These are phyloP conservation scores for Limosa lapponica DNA, from an alignment of 2,797 vertebrate species.

Conservation along the genomic window DNA sequence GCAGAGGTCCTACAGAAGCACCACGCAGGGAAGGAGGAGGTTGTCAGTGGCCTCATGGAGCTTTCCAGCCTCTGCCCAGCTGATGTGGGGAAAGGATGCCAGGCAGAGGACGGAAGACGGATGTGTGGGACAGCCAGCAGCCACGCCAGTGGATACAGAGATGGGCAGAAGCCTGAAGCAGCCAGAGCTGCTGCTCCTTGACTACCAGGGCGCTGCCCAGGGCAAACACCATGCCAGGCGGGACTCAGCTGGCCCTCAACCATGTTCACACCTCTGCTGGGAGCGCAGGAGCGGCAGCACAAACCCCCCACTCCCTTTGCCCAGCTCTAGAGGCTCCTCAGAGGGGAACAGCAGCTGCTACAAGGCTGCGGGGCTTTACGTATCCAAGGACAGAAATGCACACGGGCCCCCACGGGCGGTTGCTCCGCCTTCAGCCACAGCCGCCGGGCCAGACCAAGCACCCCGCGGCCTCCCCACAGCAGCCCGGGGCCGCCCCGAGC, in stretches of 20 bases:
- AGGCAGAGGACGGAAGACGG: fast-evolving
- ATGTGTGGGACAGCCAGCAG: fast-evolving
- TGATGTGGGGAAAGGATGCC: fast-evolving
- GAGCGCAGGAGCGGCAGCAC: neutral
- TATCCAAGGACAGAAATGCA: fast-evolving
- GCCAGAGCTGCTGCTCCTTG: neutral
- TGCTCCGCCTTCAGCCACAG: neutral
- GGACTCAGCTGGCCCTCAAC: neutral
- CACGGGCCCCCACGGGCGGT: fast-evolving
- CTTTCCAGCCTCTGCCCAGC: neutral
- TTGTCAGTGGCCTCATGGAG: fast-evolving
- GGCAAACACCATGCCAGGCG: fast-evolving
- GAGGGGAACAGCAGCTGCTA: neutral
- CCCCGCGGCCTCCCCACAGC: too few species aligned
- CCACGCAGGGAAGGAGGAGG: too few species aligned
- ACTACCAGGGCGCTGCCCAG: neutral
- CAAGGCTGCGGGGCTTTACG: fast-evolving
- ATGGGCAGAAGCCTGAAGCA: fast-evolving
- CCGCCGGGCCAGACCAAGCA: too few species aligned
- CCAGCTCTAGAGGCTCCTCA: fast-evolving
- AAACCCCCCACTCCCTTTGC: fast-evolving
- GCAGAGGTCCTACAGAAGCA: neutral
- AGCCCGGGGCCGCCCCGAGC: too few species aligned
- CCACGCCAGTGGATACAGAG: neutral
- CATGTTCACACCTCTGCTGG: fast-evolving